Evolutionary conservation across 2,113 vertebrate species (phyloP).

Genomic region (Carassius gibelio): DNA sequence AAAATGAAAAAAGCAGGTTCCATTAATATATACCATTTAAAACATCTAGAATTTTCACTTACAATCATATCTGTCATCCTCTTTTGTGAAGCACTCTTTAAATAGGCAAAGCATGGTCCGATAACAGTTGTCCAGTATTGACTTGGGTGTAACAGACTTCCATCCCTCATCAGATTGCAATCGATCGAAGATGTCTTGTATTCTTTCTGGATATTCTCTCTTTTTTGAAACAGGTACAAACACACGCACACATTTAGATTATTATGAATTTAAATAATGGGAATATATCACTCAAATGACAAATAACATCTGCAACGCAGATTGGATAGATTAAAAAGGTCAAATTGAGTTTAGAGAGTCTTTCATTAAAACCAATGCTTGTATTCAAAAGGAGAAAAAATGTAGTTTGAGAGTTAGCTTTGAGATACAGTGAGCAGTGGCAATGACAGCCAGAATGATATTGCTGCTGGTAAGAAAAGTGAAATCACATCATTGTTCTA

Average conservation of each 20-base stretch:
- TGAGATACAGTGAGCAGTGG: too few species aligned
- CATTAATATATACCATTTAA: background rate
- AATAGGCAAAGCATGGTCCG: slow-evolving; percentile 77
- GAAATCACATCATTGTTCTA: slow-evolving; percentile 31
- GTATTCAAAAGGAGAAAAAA: too few species aligned
- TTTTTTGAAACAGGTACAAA: slow-evolving; percentile 42
- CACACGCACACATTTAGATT: background rate
- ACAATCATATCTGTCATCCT: slow-evolving; percentile 64
- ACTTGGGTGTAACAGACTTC: slow-evolving; percentile 71
- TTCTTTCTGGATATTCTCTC: slow-evolving; percentile 64
- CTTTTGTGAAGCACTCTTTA: slow-evolving; percentile 67
- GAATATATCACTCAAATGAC: background rate
- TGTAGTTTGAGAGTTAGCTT: too few species aligned
- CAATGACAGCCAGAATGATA: slow-evolving; percentile 19
- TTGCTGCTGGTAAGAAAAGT: background rate
- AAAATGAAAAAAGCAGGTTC: background rate
- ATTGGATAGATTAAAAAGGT: background rate
- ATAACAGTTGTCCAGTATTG: slow-evolving; percentile 75
- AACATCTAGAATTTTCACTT: slow-evolving; percentile 53
- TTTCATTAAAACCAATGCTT: background rate
- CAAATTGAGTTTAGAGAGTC: background rate
- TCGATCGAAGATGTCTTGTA: slow-evolving; percentile 65
- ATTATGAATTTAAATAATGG: background rate
- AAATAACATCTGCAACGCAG: background rate
- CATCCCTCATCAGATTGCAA: slow-evolving; percentile 63